Evolutionary conservation across 2,888 invertebrate species (phyloP), one percentile per base, ranked within the genome.

Genomic region (Lochmaea crataegi): DNA sequence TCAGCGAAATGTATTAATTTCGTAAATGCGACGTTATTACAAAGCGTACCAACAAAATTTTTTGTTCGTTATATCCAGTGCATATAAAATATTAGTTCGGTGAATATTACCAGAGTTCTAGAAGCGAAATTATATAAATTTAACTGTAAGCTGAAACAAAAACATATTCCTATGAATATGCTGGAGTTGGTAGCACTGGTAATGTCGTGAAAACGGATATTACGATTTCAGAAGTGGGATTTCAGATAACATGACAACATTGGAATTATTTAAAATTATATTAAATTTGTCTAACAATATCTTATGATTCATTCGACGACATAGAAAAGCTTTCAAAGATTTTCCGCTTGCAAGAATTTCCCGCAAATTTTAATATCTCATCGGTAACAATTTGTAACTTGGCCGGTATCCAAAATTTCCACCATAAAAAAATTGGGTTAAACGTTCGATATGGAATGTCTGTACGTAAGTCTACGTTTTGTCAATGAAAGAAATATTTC

Each of bases 281-380:
- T 22, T 22, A 2, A 22, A 22, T 22, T 22, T 2, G 22, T 22
- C 1, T 3, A 11, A 7, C 2, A 42, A 2, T 9, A 42, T 7
- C 5, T 42, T 2, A 42, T 42, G 9, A 42, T 11, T 9, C 9
- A 1, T 11, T 42, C 42, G 1, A 10, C 11, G 75, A 79, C 79
- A 79, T 66, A 73, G 74, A 71, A 78, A 79, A 72, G 78, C 77
- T 77, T 75, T 77, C 76, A 77, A 72, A 69, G 72, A 56, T 65
- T 72, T 75, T 79, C 75, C 48, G 75, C 72, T 65, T 72, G 68
- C 74, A 65, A 68, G 65, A 72, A 32, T 5, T 32, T 32, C 32
- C 32, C 6, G 32, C 9, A 38, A 38, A 38, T 76, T 72, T 72
- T 73, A 74, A 66, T 72, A 77, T 77, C 75, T 71, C 73, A 71